These are phyloP conservation scores for Procambarus virginalis DNA, from an alignment of 1,140 invertebrate genomes.

Conservation along the genomic window DNA sequence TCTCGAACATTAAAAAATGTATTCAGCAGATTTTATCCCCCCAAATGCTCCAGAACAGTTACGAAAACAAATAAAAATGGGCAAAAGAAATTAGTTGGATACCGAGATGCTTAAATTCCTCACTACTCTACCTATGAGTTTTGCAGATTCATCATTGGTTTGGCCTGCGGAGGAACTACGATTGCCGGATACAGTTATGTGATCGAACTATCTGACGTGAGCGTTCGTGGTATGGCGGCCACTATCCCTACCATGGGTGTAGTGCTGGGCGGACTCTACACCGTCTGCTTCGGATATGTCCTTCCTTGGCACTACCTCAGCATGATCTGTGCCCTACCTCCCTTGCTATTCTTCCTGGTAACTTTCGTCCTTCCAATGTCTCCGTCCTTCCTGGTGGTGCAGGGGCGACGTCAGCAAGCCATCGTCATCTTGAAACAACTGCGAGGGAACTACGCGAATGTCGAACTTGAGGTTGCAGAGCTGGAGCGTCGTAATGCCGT, in stretches of 20 bases:
- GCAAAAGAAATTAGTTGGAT: background rate
- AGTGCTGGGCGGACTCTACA: constrained; percentile 48
- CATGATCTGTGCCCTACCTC: constrained; percentile 27
- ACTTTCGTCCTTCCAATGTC: constrained; percentile 40
- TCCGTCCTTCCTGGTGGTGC: constrained; percentile 37
- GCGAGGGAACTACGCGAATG: constrained; percentile 32
- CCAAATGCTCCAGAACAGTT: background rate
- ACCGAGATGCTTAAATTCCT: background rate
- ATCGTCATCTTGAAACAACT: constrained; percentile 21
- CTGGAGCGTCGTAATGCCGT: constrained; percentile 40
- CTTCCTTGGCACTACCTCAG: constrained; percentile 44
- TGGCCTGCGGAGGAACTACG: constrained; percentile 23
- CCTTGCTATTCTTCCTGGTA: background rate
- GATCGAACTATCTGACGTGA: constrained; percentile 37
- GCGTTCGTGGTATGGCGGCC: constrained; percentile 46
- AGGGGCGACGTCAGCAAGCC: constrained; percentile 21
- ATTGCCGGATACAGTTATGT: constrained; percentile 54
- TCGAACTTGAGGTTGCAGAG: constrained; percentile 39
- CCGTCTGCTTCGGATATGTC: constrained; percentile 28
- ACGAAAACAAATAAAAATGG: background rate
- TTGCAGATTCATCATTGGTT: constrained; percentile 32
- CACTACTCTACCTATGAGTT: background rate
- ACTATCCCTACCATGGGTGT: constrained; percentile 50
- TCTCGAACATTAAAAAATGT: no score
- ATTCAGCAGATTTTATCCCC: background rate